phyloP scores from a whole-genome alignment of 1,140 invertebrate genomes.

The Lepidurus arcticus region DNA sequence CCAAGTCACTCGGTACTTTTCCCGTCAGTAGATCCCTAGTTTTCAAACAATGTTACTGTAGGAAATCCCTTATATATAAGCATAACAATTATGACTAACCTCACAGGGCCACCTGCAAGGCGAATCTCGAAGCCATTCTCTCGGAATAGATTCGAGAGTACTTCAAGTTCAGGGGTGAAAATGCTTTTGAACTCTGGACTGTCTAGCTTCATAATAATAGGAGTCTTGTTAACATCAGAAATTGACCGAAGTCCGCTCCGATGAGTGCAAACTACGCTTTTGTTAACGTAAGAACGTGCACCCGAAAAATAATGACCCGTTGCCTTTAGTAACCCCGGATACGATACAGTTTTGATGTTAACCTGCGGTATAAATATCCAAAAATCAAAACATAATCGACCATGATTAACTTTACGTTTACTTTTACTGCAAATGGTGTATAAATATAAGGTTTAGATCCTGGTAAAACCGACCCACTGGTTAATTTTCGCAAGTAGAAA shows the following conservation, averaged over 20 bases:
- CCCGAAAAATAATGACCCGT: not conserved
- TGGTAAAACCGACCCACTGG: too few species aligned
- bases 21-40: constrained; percentile 83
- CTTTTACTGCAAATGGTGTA: too few species aligned
- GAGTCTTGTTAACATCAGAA: not conserved
- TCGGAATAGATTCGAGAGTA: constrained; percentile 65
- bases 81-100: constrained; percentile 43
- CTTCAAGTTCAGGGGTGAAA: constrained; percentile 71
- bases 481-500: too few species aligned
- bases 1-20: constrained; percentile 79
- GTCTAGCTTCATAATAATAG: constrained; percentile 47
- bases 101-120: constrained; percentile 90
- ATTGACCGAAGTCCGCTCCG: not conserved
- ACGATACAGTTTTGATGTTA: too few species aligned
- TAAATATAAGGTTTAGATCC: too few species aligned
- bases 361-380: too few species aligned
- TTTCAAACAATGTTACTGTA: constrained; percentile 1
- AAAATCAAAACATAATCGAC: too few species aligned
- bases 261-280: not conserved
- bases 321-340: too few species aligned
- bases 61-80: constrained; percentile 37
- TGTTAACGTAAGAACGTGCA: not conserved
- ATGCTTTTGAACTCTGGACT: constrained; percentile 61
- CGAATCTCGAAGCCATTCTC: constrained; percentile 79
- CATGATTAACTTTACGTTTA: too few species aligned